Conservation (phyloP, 2,797 vertebrate species). For the Ctenosaura bakeri region DNA sequence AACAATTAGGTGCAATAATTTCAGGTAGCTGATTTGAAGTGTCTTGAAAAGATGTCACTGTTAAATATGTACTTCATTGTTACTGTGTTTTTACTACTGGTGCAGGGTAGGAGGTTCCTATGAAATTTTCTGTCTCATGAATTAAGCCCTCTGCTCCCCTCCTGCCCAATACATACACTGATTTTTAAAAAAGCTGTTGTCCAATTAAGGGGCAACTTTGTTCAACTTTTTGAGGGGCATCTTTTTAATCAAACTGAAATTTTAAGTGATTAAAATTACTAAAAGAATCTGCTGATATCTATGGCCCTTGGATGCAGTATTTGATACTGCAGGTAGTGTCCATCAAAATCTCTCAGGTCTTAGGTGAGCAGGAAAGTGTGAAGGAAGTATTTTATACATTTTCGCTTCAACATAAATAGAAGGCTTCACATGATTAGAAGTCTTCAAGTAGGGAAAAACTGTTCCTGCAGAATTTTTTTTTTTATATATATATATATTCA, state of each 20-base stretch:
- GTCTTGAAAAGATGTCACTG: too few relatives aligned
- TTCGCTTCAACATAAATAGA: neutral
- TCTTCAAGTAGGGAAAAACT: neutral
- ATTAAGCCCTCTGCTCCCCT: too few relatives aligned
- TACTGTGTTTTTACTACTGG: too few relatives aligned
- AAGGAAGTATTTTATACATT: neutral
- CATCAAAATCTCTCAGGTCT: neutral
- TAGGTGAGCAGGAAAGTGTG: neutral
- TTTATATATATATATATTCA: too few relatives aligned
- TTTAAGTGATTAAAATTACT: neutral
- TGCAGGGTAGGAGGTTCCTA: too few relatives aligned
- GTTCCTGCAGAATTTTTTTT: neutral
- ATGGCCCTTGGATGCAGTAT: neutral
- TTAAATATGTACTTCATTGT: too few relatives aligned
- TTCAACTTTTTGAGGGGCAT: neutral
- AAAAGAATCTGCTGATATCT: neutral
- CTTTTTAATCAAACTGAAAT: neutral
- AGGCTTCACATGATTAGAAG: neutral
- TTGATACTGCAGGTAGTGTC: neutral
- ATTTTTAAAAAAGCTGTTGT: too few relatives aligned
- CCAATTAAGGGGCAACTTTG: neutral
- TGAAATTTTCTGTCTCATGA: too few relatives aligned
- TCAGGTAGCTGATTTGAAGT: too few relatives aligned
- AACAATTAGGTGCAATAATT: too few relatives aligned
- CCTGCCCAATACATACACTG: too few relatives aligned